These are phyloP conservation scores for Hoplodrina ambigua DNA, from an alignment of 2,888 invertebrate species.

Conservation along the genomic window DNA sequence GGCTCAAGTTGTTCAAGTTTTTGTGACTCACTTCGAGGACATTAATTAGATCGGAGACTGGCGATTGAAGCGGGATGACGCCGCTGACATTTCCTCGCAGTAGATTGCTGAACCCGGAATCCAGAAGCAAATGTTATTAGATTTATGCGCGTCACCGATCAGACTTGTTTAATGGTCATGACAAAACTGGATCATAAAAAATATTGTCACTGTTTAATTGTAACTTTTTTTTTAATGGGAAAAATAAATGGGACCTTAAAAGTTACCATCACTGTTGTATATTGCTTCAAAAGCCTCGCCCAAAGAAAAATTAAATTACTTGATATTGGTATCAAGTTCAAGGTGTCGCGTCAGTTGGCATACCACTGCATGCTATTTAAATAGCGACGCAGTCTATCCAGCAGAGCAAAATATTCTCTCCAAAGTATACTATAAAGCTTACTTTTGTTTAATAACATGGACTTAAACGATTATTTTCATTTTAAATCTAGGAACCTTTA, in stretches of 20 bases:
- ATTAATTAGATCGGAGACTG: slow-evolving; percentile 83
- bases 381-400: slow-evolving; percentile 39
- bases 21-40: slow-evolving; percentile 76
- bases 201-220: slow-evolving; percentile 18
- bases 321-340: slow-evolving; percentile 73
- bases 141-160: slow-evolving; percentile 61
- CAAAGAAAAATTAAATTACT: slow-evolving; percentile 63
- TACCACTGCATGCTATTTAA: slow-evolving; percentile 69
- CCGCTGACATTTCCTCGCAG: slow-evolving; percentile 83
- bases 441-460: slow-evolving; percentile 60
- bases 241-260: slow-evolving; percentile 3
- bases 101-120: slow-evolving; percentile 87
- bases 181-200: slow-evolving; percentile 40
- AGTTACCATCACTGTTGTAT: slow-evolving; percentile 13
- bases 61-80: slow-evolving; percentile 77
- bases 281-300: slow-evolving; percentile 24
- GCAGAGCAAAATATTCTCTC: slow-evolving; percentile 56
- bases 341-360: slow-evolving; percentile 69
- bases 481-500: slow-evolving; percentile 81
- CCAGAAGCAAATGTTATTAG: slow-evolving; percentile 69
- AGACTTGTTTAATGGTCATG: slow-evolving; percentile 61
- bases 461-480: slow-evolving; percentile 65
- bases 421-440: slow-evolving; percentile 62
- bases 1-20: slow-evolving; percentile 76
- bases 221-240: slow-evolving; percentile 9